A percentile compares a stretch with the other conserved stretches of the same genome.
phyloP scores from a whole-genome alignment of 2,113 vertebrate genomes.

The Tangachromis dhanisi region DNA sequence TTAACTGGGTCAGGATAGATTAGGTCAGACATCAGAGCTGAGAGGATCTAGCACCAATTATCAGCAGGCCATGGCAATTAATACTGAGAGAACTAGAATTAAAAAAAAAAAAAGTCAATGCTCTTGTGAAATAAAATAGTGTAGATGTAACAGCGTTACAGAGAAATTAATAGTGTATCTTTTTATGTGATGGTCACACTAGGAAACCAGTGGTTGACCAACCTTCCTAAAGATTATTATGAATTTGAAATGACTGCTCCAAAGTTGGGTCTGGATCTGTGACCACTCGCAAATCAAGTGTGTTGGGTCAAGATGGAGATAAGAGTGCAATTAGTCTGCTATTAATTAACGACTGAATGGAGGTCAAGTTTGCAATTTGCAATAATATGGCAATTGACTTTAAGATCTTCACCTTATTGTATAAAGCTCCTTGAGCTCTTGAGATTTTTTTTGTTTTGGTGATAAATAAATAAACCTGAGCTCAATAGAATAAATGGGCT shows the following conservation, averaged over 20 bases:
- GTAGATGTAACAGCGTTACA: background rate
- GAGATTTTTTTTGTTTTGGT: background rate
- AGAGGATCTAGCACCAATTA: background rate
- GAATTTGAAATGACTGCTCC: background rate
- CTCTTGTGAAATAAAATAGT: background rate
- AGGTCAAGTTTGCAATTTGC: background rate
- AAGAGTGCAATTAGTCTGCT: background rate
- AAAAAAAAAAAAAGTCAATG: fast-evolving
- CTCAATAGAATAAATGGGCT: background rate
- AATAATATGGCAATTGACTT: background rate
- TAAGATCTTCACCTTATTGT: background rate
- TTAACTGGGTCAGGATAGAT: background rate
- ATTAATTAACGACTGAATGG: background rate
- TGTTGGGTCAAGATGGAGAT: background rate
- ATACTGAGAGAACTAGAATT: background rate
- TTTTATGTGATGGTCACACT: background rate
- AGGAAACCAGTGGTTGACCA: background rate
- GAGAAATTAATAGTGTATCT: background rate
- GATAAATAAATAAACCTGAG: background rate
- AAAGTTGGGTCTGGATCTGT: background rate
- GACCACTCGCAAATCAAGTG: background rate
- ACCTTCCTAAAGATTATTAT: background rate
- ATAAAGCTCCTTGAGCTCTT: background rate
- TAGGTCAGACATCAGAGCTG: background rate
- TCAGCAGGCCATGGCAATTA: background rate